Conservation (phyloP, 2,888 invertebrate species). For the Tenthredo mesomela region DNA sequence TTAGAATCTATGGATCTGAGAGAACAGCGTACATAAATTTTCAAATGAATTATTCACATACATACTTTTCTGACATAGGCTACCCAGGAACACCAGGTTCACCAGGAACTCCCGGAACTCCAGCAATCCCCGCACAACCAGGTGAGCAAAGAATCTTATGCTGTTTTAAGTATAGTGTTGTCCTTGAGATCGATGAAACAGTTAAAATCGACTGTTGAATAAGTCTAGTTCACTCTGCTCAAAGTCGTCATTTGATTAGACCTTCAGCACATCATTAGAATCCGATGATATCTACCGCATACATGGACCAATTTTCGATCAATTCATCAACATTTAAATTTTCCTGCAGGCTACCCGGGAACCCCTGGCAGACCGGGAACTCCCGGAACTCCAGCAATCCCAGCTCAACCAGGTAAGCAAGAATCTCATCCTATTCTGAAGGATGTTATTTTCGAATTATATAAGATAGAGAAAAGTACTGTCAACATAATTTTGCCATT, state of each 20-base stretch:
- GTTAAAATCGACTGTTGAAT: not conserved
- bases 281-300: no score
- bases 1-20: not conserved
- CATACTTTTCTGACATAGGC: slow-evolving; percentile 52
- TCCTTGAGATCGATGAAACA: no score
- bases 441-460: not conserved
- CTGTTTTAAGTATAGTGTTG: not conserved
- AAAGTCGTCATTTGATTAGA: no score
- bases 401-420: slow-evolving; percentile 54
- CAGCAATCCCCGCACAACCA: slow-evolving; percentile 56
- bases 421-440: not conserved
- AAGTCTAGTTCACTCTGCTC: no score
- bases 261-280: no score
- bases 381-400: slow-evolving; percentile 65
- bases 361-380: slow-evolving; percentile 63
- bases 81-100: slow-evolving; percentile 56
- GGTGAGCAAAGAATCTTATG: not conserved
- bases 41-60: not conserved
- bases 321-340: no score
- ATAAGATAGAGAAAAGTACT: no score
- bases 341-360: slow-evolving; percentile 55
- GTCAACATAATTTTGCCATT: no score
- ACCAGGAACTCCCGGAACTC: slow-evolving; percentile 58
- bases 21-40: not conserved
- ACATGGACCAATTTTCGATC: no score